Conservation (phyloP, 2,888 invertebrate genomes). For the Andrena dorsata region DNA sequence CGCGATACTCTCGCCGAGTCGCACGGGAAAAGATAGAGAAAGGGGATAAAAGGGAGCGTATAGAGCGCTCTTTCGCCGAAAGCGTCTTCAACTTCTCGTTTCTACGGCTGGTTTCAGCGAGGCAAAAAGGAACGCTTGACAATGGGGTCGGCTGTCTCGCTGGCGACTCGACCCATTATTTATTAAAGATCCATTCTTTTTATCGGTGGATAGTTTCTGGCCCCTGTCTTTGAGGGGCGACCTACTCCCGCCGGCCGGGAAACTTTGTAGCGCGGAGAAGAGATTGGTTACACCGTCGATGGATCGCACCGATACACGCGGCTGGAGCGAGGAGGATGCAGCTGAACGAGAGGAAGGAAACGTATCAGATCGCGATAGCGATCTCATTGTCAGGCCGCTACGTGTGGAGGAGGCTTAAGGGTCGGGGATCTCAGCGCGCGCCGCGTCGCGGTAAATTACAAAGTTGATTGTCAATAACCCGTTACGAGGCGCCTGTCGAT, state of each 20-base stretch:
- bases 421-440: constrained; percentile 26
- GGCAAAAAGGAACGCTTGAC: constrained; percentile 65
- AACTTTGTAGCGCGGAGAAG: constrained; percentile 73
- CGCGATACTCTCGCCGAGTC: constrained; percentile 36
- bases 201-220: constrained; percentile 67
- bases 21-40: constrained; percentile 14
- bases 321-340: not conserved
- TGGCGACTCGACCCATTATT: constrained; percentile 69
- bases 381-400: constrained; percentile 25
- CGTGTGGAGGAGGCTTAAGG: constrained; percentile 43
- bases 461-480: constrained; percentile 48
- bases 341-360: constrained; percentile 3
- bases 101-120: constrained; percentile 61
- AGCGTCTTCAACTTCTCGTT: constrained; percentile 67
- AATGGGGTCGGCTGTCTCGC: constrained; percentile 63
- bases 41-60: constrained; percentile 8
- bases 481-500: constrained; percentile 24
- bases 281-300: constrained; percentile 54
- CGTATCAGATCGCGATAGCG: constrained; percentile 28
- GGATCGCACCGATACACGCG: not conserved
- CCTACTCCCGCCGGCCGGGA: constrained; percentile 64
- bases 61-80: constrained; percentile 62
- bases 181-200: constrained; percentile 74
- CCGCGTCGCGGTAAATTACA: constrained; percentile 36
- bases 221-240: constrained; percentile 46